A percentile compares a stretch with the other conserved stretches of the same genome.
Conservation (phyloP, 2,113 vertebrate genomes). For the Sigmodon hispidus region DNA sequence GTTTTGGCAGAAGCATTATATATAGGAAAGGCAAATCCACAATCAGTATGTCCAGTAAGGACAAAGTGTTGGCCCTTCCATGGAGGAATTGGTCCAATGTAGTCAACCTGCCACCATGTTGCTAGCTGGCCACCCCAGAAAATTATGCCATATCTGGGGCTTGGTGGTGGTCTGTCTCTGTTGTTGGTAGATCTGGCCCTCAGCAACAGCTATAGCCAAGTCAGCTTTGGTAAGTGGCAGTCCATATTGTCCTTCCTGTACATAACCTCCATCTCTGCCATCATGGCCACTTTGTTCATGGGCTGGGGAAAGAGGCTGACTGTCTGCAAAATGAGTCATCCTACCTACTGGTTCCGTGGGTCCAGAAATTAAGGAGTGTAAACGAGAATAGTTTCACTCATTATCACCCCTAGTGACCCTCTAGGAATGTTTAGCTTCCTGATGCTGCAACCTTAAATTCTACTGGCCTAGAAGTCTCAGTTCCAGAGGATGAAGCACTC, state of each 20-base stretch:
- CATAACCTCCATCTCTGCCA: background rate
- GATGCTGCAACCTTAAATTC: background rate
- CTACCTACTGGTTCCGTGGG: background rate
- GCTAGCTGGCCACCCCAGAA: background rate
- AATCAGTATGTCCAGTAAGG: background rate
- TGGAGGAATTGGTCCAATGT: background rate
- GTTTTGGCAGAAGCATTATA: background rate
- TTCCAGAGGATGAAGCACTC: background rate
- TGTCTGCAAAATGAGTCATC: background rate
- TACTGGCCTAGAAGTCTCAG: background rate
- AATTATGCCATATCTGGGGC: background rate
- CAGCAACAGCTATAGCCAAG: background rate
- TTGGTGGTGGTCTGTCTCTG: background rate
- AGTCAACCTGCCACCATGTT: background rate
- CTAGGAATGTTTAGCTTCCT: background rate
- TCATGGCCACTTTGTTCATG: background rate
- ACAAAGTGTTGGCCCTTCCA: background rate
- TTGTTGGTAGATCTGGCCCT: background rate
- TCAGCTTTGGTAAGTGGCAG: background rate
- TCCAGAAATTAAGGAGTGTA: background rate
- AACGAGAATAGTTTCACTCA: background rate
- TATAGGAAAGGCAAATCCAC: background rate
- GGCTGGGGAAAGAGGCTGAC: background rate
- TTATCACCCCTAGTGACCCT: background rate
- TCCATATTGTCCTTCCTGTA: background rate